Percentiles rank a stretch among this genome's conserved stretches.
These are phyloP conservation scores for Platysternon megacephalum DNA, from an alignment of 2,113 vertebrate genomes.

Conservation along the genomic window DNA sequence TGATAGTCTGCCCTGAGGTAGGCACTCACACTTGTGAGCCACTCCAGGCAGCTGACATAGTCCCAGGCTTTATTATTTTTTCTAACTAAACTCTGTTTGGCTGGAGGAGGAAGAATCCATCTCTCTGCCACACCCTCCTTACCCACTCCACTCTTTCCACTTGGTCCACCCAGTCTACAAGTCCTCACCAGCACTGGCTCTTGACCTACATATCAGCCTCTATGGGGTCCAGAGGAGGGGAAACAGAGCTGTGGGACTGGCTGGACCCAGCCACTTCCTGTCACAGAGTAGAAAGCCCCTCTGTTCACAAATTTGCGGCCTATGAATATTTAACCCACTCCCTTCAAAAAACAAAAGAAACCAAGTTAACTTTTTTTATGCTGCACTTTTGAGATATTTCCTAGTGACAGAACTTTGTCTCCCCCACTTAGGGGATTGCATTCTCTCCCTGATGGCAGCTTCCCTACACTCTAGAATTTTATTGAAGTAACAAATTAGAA, in stretches of 20 bases:
- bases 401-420: not conserved
- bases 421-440: not conserved
- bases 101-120: conserved; percentile 48
- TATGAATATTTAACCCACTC: not conserved
- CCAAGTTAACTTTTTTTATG: not conserved
- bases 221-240: conserved; percentile 33
- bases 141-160: not conserved
- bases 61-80: conserved; percentile 60
- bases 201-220: not conserved
- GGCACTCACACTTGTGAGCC: not conserved
- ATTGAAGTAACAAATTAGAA: conserved; percentile 44
- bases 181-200: conserved; percentile 13
- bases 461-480: not conserved
- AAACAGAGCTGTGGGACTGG: conserved; percentile 52
- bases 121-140: conserved; percentile 43
- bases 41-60: not conserved
- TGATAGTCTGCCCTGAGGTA: not conserved
- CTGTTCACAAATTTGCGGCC: conserved; percentile 14
- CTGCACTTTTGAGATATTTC: not conserved
- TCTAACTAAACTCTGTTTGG: not conserved
- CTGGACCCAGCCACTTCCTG: conserved; percentile 60
- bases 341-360: not conserved
- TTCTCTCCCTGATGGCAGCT: not conserved
- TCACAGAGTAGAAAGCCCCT: conserved; percentile 43
- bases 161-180: conserved; percentile 38